These are phyloP conservation scores for Lepidothrix coronata DNA, from an alignment of 2,113 vertebrate genomes.

Conservation along the genomic window DNA sequence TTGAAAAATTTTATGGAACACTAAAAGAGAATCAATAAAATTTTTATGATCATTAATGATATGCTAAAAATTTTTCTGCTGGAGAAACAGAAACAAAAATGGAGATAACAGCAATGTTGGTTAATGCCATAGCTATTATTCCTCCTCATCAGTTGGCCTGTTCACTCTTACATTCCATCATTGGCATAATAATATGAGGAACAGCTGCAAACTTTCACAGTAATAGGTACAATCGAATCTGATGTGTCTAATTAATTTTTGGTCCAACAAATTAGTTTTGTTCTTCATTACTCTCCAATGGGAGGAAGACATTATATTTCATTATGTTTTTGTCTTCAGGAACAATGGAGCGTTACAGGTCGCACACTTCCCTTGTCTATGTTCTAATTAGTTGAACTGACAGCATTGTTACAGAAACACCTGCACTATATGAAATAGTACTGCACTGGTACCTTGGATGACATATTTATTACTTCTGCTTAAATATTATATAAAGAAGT, in stretches of 20 bases:
- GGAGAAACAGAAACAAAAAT: background rate
- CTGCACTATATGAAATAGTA: slow-evolving; percentile 39
- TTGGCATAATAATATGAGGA: slow-evolving; percentile 55
- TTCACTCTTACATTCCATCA: slow-evolving; percentile 42
- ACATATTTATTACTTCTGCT: slow-evolving; percentile 27
- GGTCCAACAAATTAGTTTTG: slow-evolving; percentile 80
- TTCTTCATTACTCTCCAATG: slow-evolving; percentile 80
- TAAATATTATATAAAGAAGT: slow-evolving; percentile 20
- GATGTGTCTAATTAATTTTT: slow-evolving; percentile 83
- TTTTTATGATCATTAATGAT: background rate
- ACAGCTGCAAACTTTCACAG: slow-evolving; percentile 75
- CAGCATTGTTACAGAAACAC: slow-evolving; percentile 70
- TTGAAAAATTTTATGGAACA: background rate
- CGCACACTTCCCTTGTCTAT: slow-evolving; percentile 58
- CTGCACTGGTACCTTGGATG: background rate
- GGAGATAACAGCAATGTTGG: background rate
- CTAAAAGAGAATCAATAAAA: background rate
- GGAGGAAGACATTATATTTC: slow-evolving; percentile 76
- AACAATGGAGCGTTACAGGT: slow-evolving; percentile 72
- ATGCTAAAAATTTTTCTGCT: background rate
- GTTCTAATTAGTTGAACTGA: slow-evolving; percentile 74
- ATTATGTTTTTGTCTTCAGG: slow-evolving; percentile 76
- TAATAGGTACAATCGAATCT: slow-evolving; percentile 75
- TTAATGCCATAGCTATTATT: slow-evolving; percentile 16
- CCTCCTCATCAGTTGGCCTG: slow-evolving; percentile 38